Conservation (phyloP, 1,140 invertebrate species). For the Cherax destructor region DNA sequence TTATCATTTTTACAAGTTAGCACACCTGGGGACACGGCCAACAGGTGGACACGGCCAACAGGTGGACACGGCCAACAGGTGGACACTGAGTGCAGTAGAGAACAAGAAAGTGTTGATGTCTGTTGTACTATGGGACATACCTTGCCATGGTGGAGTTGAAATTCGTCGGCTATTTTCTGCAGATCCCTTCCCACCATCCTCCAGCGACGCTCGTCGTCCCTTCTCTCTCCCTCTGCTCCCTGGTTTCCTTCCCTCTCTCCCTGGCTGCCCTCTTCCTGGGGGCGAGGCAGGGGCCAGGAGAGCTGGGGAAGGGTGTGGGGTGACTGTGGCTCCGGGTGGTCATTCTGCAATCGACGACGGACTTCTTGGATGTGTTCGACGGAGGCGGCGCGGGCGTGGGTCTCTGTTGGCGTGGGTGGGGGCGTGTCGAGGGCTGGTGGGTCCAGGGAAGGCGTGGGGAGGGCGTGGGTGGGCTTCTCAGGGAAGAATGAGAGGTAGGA, state of each 20-base stretch:
- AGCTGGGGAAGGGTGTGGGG: not conserved
- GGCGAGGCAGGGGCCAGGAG: constrained; percentile 4
- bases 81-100: too few relatives aligned
- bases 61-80: too few relatives aligned
- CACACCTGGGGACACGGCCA: too few relatives aligned
- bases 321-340: not conserved
- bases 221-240: not conserved
- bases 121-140: not conserved
- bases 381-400: not conserved
- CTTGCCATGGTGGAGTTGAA: constrained; percentile 1
- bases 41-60: too few relatives aligned
- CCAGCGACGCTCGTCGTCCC: not conserved
- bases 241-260: not conserved
- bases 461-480: constrained; percentile 13
- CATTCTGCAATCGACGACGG: not conserved
- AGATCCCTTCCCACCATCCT: not conserved
- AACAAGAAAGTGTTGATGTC: not conserved
- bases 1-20: too few relatives aligned
- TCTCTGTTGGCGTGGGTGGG: not conserved
- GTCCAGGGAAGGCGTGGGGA: not conserved
- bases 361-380: not conserved
- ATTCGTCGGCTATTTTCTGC: constrained; percentile 16
- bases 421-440: not conserved
- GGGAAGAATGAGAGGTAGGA: constrained; percentile 23
- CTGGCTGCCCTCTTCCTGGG: not conserved